phyloP scores from a whole-genome alignment of 2,888 invertebrate species.

The Rhynchonema sp. region DNA sequence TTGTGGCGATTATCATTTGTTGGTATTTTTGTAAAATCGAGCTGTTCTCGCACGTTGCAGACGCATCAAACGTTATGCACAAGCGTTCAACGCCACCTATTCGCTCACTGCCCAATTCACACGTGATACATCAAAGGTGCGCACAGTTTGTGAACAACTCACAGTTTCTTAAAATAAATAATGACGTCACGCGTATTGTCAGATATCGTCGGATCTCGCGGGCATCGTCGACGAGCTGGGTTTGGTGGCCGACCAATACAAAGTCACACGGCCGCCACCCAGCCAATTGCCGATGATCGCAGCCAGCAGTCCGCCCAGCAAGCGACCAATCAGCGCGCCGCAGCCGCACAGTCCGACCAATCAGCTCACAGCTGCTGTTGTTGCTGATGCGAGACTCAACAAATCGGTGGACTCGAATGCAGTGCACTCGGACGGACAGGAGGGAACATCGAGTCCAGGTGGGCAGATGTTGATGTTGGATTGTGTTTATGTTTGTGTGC shows the following conservation, averaged over 20 bases:
- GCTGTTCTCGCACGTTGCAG: not conserved
- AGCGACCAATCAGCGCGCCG: too few species aligned
- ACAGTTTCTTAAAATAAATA: not conserved
- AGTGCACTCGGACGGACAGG: too few species aligned
- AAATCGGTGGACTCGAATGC: too few species aligned
- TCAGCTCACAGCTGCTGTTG: too few species aligned
- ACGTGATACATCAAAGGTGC: not conserved
- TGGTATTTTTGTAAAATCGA: not conserved
- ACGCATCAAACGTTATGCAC: not conserved
- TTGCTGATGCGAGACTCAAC: too few species aligned
- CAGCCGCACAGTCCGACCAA: too few species aligned
- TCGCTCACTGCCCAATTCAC: not conserved
- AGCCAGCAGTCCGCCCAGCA: not conserved
- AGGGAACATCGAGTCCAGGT: too few species aligned
- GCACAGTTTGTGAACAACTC: not conserved
- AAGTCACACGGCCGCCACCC: not conserved
- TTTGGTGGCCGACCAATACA: not conserved
- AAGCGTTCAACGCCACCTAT: not conserved
- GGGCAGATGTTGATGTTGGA: too few species aligned
- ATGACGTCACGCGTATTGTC: not conserved
- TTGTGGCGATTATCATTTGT: too few species aligned
- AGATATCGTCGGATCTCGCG: not conserved
- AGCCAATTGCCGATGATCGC: not conserved
- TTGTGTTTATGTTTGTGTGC: too few species aligned
- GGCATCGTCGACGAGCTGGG: not conserved